Conservation (phyloP, 2,113 vertebrate genomes). For the Myiopsitta monachus region DNA sequence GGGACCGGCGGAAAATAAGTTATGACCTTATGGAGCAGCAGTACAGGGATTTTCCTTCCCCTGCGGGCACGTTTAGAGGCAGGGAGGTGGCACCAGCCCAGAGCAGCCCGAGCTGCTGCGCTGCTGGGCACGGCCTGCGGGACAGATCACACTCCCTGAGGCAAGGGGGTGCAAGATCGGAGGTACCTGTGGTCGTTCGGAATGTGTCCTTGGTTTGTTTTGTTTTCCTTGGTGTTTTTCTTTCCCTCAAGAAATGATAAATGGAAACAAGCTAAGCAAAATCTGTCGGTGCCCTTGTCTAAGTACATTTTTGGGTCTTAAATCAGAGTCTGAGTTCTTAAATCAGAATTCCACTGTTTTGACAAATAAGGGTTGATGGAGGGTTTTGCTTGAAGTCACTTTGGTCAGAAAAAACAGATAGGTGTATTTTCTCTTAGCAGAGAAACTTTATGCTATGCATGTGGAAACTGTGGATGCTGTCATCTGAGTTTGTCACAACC, state of each 20-base stretch:
- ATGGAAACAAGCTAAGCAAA: neutral
- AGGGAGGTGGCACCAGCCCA: neutral
- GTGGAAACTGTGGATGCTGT: neutral
- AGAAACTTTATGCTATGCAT: neutral
- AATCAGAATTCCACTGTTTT: neutral
- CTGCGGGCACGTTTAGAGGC: neutral
- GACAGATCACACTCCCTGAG: neutral
- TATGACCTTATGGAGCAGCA: neutral
- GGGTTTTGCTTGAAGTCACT: neutral
- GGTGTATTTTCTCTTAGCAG: neutral
- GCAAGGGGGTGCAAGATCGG: neutral
- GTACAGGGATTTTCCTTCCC: conserved; percentile 6
- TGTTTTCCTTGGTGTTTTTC: neutral
- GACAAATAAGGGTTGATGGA: neutral
- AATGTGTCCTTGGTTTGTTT: neutral
- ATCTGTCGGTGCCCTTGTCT: neutral
- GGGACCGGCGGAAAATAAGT: neutral
- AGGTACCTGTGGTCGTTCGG: neutral
- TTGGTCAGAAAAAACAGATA: neutral
- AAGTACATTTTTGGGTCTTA: neutral
- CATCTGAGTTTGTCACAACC: neutral
- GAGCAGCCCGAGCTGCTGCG: neutral
- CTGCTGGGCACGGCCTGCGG: neutral
- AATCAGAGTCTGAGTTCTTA: neutral
- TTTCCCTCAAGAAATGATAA: neutral